Base-by-base conservation (phyloP, 2,113 vertebrate species). In the Hippocampus barbouri region DNA sequence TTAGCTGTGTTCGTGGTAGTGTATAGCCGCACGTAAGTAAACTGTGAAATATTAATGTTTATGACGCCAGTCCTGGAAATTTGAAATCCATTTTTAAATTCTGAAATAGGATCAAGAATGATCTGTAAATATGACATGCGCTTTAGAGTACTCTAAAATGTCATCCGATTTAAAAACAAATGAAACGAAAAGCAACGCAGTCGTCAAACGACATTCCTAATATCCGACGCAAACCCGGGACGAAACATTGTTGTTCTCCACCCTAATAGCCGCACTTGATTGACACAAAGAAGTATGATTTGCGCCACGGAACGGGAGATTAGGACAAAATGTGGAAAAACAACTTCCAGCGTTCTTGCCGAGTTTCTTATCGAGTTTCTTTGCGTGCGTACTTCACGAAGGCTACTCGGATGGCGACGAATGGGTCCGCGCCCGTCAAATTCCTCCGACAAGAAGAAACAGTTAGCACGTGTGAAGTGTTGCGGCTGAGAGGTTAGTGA, bases 401-500 rank as follows among this genome's bases (percentile, higher is more conserved):
- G 14, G 12, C 41, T 7, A 47, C 15, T 27, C 25, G 23, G 12
- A 59, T 5, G 57, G 15, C 27, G 25, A 61, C 2, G 27, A 15
- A 15, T 18, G 11, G n/a, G 34, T 25, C n/a, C 54, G 25, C 47
- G 25, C 14, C 14, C 4, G 6, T 60, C 5, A 15, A 25, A 59
- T 25, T 59, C 8, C 25, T 59, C 47, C 8, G 0, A 0, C 21
- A 56, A 23, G 11, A 38, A 38, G 63, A 5, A 25, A 23, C 2
- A 70, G 68, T 72, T 77, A 81, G 75, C 76, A 75, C 79, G 65
- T 68, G 74, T 82, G 79, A 73, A 38, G 81, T 71, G 62, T 80
- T 83, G 79, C 80, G 73, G 76, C 74, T 75, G 79, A 85, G 40
- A 84, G 66, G 45, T 74, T 79, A 77, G 51, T 85, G 30, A 79